phyloP scores from a whole-genome alignment of 2,113 vertebrate genomes.

The Crotalus helleri region DNA sequence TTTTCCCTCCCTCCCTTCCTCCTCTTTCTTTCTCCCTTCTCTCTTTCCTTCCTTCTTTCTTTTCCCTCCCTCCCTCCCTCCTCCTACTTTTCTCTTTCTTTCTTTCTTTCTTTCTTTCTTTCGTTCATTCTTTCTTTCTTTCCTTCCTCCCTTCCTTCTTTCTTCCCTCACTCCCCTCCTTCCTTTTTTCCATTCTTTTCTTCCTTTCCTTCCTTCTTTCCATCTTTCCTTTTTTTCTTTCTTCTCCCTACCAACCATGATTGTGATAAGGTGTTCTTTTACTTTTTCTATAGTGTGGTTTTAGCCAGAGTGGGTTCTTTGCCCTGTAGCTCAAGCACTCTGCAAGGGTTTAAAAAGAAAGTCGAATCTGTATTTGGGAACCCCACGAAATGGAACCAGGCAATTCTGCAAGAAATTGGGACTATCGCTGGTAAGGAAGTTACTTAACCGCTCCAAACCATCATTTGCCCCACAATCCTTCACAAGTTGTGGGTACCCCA shows the following conservation, averaged over 20 bases:
- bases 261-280: neutral
- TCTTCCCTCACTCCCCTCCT: accelerated
- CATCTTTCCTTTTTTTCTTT: neutral
- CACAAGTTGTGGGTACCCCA: neutral
- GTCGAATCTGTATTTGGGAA: conserved; percentile 71
- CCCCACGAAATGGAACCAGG: conserved; percentile 62
- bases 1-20: neutral
- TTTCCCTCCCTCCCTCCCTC: accelerated
- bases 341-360: conserved; percentile 71
- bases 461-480: neutral
- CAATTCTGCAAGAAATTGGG: conserved; percentile 73
- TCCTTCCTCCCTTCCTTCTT: accelerated
- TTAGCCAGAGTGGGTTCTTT: conserved; percentile 71
- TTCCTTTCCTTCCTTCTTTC: no score
- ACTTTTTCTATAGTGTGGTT: conserved; percentile 62
- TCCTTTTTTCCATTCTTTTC: no score
- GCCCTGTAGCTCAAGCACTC: conserved; percentile 59
- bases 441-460: neutral
- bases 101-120: neutral
- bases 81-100: neutral
- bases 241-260: neutral
- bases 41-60: no score
- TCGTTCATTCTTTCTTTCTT: no score
- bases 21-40: neutral
- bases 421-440: conserved; percentile 71